Percentiles rank a stretch among this genome's conserved stretches.
Conservation (phyloP, 2,113 vertebrate genomes). For the Camelus dromedarius region DNA sequence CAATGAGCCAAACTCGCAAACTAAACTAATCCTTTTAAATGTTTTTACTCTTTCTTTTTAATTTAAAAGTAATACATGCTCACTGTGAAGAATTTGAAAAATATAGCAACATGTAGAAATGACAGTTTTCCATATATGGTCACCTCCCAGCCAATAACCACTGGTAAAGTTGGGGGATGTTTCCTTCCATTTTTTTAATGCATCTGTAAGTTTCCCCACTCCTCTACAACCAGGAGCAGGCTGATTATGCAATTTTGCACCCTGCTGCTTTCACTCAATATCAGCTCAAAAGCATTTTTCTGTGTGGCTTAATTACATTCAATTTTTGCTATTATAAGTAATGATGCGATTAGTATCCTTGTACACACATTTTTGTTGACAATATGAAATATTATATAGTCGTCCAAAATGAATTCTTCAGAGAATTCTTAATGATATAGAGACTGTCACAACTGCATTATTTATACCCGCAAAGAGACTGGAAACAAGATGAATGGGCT, state of each 20-base stretch:
- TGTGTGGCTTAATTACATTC: conserved; percentile 69
- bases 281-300: conserved; percentile 56
- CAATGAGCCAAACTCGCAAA: background rate
- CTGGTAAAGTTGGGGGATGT: background rate
- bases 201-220: background rate
- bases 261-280: background rate
- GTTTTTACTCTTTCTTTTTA: background rate
- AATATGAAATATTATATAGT: conserved; percentile 76
- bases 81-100: conserved; percentile 9
- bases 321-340: conserved; percentile 72
- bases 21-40: background rate
- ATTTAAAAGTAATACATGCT: background rate
- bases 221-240: background rate
- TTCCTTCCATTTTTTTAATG: background rate
- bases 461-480: background rate
- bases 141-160: background rate
- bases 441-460: background rate
- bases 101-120: background rate
- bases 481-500: background rate
- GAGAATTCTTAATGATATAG: conserved; percentile 55
- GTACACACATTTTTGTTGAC: conserved; percentile 70
- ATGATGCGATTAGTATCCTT: conserved; percentile 65
- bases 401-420: conserved; percentile 71
- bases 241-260: conserved; percentile 30
- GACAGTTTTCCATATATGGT: background rate